phyloP scores from a whole-genome alignment of 2,888 invertebrate genomes.

The Euspilapteryx auroguttella region DNA sequence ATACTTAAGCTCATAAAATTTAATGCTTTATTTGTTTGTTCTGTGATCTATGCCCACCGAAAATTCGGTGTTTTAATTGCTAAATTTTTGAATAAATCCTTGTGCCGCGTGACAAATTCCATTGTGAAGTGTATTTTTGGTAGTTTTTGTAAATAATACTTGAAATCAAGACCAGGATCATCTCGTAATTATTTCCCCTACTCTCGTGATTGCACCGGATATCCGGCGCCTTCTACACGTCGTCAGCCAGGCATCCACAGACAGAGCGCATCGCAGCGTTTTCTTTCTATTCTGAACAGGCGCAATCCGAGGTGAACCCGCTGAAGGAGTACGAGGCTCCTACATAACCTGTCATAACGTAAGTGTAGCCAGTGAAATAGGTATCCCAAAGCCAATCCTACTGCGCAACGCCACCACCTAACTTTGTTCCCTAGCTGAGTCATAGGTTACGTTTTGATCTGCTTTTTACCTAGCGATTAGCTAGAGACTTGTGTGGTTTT shows the following conservation, averaged over 20 bases:
- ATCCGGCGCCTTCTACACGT: slow-evolving; percentile 54
- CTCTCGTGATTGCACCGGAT: no score
- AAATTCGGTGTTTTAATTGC: slow-evolving; percentile 30
- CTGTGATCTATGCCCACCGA: no score
- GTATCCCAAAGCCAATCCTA: no score
- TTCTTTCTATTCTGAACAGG: slow-evolving; percentile 60
- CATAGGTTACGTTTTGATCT: slow-evolving; percentile 14
- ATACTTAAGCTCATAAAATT: no score
- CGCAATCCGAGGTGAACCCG: slow-evolving; percentile 58
- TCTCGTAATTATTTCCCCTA: no score
- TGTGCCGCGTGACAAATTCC: no score
- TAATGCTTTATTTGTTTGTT: no score
- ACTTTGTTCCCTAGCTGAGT: no score
- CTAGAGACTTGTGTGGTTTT: neutral
- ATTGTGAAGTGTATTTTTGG: no score
- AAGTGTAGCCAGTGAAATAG: slow-evolving; percentile 21
- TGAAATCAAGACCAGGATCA: no score
- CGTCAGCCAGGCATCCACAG: slow-evolving; percentile 8
- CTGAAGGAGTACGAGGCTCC: slow-evolving; percentile 63
- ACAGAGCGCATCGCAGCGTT: slow-evolving; percentile 50
- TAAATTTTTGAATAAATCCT: slow-evolving; percentile 28
- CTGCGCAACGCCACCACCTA: no score
- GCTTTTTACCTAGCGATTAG: neutral
- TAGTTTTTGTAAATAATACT: no score
- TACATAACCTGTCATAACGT: slow-evolving; percentile 62